A percentile compares a stretch with the other conserved stretches of the same genome.
These are phyloP conservation scores for Heterodera schachtii DNA, from an alignment of 1,140 invertebrate species.

Conservation along the genomic window DNA sequence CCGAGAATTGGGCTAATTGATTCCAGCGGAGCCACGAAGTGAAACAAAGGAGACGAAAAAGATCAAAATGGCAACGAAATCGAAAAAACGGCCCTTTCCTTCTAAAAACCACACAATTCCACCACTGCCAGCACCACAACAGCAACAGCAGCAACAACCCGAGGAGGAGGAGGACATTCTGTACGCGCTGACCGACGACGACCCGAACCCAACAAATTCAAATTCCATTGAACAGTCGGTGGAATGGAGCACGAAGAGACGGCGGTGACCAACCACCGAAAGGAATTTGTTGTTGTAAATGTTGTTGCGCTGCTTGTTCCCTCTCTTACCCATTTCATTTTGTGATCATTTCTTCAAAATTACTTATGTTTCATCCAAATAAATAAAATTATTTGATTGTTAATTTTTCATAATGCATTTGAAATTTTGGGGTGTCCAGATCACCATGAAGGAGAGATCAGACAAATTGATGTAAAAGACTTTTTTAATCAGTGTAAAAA, in stretches of 20 bases:
- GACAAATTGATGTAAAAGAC: too few relatives aligned
- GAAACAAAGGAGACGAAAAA: slow-evolving; percentile 8
- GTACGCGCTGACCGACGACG: slow-evolving; percentile 26
- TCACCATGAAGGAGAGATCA: too few relatives aligned
- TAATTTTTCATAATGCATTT: too few relatives aligned
- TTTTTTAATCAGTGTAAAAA: too few relatives aligned
- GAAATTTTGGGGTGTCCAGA: too few relatives aligned
- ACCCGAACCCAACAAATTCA: neutral
- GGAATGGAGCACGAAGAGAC: slow-evolving; percentile 19
- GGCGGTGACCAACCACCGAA: neutral
- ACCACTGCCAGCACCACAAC: neutral
- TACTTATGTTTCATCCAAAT: too few relatives aligned
- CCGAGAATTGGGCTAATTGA: neutral
- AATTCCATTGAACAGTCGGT: slow-evolving; percentile 21
- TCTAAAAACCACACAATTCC: neutral
- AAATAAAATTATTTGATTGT: too few relatives aligned
- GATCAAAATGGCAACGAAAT: slow-evolving; percentile 4
- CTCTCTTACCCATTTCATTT: too few relatives aligned
- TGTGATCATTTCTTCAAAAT: too few relatives aligned
- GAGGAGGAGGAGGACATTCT: slow-evolving; percentile 22
- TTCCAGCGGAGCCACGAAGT: neutral
- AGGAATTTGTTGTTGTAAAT: too few relatives aligned
- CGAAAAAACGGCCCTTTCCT: neutral
- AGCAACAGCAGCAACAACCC: slow-evolving; percentile 6
- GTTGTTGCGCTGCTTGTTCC: too few relatives aligned